Evolutionary conservation across 1,140 invertebrate species (phyloP).

Genomic region (Phymastichus coffea): DNA sequence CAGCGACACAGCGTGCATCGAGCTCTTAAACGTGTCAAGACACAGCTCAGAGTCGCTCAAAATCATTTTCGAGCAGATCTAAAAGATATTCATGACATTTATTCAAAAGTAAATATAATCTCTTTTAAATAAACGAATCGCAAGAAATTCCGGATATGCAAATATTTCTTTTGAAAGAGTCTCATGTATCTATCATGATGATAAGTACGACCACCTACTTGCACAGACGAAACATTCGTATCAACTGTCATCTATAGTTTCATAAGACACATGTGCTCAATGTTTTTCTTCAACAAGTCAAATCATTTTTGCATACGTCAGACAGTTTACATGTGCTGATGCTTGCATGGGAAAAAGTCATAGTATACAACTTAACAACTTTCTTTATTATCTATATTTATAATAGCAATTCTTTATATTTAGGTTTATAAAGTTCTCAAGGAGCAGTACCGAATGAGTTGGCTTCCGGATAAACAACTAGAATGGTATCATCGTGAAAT

Average conservation of each 20-base stretch:
- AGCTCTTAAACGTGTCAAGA: slow-evolving; percentile 48
- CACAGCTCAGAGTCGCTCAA: slow-evolving; percentile 48
- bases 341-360: slow-evolving; percentile 24
- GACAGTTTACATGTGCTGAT: slow-evolving; percentile 9
- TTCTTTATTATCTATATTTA: too few relatives aligned
- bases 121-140: too few relatives aligned
- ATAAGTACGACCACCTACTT: neutral
- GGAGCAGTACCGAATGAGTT: slow-evolving; percentile 48
- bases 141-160: too few relatives aligned
- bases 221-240: slow-evolving; percentile 36
- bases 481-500: slow-evolving; percentile 50
- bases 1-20: slow-evolving; percentile 47
- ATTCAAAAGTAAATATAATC: slow-evolving; percentile 42
- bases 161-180: too few relatives aligned
- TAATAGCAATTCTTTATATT: too few relatives aligned
- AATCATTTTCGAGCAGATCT: slow-evolving; percentile 45
- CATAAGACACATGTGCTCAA: neutral
- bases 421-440: slow-evolving; percentile 52
- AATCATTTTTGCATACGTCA: neutral
- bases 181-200: too few relatives aligned
- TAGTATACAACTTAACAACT: too few relatives aligned
- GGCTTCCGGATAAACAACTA: slow-evolving; percentile 52
- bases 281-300: neutral
- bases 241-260: slow-evolving; percentile 27
- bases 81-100: slow-evolving; percentile 46